Conservation (phyloP, 2,888 invertebrate genomes). For the Stictocephala bisonia region DNA sequence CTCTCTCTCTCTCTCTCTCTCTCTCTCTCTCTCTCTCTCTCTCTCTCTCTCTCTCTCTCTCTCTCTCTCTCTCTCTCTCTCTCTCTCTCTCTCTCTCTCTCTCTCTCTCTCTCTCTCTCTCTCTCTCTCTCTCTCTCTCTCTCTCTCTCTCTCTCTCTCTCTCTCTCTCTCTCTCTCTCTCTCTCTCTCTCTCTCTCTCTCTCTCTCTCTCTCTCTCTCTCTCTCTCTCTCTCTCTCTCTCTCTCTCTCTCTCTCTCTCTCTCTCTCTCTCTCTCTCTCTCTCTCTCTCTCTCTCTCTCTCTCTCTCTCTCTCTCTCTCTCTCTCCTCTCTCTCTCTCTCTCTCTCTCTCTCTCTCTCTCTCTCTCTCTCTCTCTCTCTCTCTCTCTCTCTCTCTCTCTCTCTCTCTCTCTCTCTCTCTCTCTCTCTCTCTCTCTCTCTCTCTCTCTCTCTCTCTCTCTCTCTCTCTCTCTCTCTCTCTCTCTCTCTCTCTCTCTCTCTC, state of each 20-base stretch:
- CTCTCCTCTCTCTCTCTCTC: neutral
- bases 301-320: neutral
- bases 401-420: neutral
- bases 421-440: neutral
- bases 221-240: neutral
- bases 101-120: neutral
- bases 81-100: neutral
- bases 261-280: neutral
- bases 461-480: neutral
- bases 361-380: neutral
- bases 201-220: neutral
- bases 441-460: neutral
- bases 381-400: neutral
- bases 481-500: neutral
- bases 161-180: neutral
- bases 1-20: no score
- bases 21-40: neutral
- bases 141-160: neutral
- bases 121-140: neutral
- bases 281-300: neutral
- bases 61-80: neutral
- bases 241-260: neutral
- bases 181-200: neutral
- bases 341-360: neutral
- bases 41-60: neutral